Percentiles rank a stretch among this genome's conserved stretches.
Conservation (phyloP, 2,113 vertebrate genomes). For the Propithecus coquereli region DNA sequence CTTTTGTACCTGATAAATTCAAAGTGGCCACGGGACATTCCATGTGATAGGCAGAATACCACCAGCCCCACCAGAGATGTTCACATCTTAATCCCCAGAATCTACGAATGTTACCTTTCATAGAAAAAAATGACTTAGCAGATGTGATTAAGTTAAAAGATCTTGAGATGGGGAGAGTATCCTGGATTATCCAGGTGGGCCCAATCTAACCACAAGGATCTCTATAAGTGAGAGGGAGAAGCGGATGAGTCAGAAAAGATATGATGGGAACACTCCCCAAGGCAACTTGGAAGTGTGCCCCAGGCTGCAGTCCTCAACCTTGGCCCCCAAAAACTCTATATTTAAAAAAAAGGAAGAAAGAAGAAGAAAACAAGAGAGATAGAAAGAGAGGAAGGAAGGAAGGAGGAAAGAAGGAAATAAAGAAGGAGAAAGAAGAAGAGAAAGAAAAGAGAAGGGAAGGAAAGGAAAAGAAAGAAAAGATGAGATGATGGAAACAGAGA, state of each 20-base stretch:
- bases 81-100: neutral
- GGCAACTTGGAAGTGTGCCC: too few species aligned
- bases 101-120: neutral
- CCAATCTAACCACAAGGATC: neutral
- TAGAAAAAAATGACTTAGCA: neutral
- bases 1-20: neutral
- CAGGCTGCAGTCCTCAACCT: too few species aligned
- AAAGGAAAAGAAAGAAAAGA: neutral
- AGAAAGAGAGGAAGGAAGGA: too few species aligned
- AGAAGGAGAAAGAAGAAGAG: too few species aligned
- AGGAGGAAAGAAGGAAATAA: too few species aligned
- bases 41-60: neutral
- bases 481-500: neutral
- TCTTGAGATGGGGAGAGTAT: neutral
- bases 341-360: too few species aligned
- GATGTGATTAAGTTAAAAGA: neutral
- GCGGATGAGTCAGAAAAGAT: neutral
- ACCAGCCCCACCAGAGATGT: neutral
- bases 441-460: accelerated
- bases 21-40: neutral
- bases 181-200: neutral
- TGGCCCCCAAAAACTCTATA: too few species aligned
- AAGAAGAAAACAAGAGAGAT: neutral
- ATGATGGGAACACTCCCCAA: too few species aligned
- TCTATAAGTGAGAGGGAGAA: neutral